Conservation (phyloP, 2,113 vertebrate genomes). For the Leptocoma aspasia region DNA sequence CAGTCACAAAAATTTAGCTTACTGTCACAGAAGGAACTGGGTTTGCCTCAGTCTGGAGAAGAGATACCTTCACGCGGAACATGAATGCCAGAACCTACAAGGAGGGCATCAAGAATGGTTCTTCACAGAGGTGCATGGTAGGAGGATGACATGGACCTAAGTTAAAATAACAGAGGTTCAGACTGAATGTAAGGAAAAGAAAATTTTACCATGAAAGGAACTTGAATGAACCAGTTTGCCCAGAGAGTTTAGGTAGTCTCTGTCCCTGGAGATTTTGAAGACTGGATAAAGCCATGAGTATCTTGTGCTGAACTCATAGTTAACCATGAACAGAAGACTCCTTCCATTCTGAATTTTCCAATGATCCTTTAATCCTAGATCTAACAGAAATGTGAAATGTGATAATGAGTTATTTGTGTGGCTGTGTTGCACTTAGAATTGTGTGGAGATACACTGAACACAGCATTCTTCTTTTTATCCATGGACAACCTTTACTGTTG, state of each 20-base stretch:
- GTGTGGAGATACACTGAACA: not conserved
- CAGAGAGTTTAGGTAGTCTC: not conserved
- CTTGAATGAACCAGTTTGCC: not conserved
- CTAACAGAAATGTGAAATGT: not conserved
- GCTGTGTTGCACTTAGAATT: not conserved
- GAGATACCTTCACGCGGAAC: accelerated
- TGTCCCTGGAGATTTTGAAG: not conserved
- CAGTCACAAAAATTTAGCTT: not conserved
- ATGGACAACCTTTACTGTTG: not conserved
- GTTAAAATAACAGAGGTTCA: not conserved
- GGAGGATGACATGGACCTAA: not conserved
- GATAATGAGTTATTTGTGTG: not conserved
- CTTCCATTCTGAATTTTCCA: not conserved
- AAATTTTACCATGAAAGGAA: not conserved
- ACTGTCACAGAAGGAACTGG: not conserved
- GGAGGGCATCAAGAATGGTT: not conserved
- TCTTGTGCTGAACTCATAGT: not conserved
- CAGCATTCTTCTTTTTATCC: not conserved
- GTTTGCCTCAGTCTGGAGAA: not conserved
- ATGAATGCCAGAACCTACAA: not conserved
- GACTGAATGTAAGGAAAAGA: not conserved
- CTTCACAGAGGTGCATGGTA: not conserved
- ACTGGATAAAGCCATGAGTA: not conserved
- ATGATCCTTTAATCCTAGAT: not conserved
- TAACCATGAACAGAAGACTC: not conserved